Evolutionary conservation across 2,888 invertebrate genomes (phyloP).

Genomic region (Subacronicta megacephala): DNA sequence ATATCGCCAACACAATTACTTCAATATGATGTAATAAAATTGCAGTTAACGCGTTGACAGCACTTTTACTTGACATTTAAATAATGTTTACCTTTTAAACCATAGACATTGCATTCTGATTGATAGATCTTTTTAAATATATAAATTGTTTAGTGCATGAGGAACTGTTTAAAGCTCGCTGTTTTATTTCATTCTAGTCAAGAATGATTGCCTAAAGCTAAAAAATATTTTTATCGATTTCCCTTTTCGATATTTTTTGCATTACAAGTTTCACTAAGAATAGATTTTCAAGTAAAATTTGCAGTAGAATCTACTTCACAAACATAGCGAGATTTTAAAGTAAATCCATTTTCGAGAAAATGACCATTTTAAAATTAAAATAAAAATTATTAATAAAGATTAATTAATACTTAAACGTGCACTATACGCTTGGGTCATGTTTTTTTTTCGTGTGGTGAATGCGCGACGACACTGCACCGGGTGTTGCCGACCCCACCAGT

Average conservation of each 20-base stretch:
- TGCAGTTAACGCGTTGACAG: conserved; percentile 41
- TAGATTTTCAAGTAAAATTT: not conserved
- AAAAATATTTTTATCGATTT: too few relatives aligned
- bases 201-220: too few relatives aligned
- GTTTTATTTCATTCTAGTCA: too few relatives aligned
- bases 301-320: too few relatives aligned
- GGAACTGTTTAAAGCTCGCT: too few relatives aligned
- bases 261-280: too few relatives aligned
- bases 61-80: conserved; percentile 16
- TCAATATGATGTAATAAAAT: conserved; percentile 46
- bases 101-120: conserved; percentile 7
- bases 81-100: conserved; percentile 21
- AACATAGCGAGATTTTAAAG: not conserved
- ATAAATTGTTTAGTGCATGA: too few relatives aligned
- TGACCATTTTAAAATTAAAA: conserved; percentile 10
- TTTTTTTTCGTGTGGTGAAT: conserved; percentile 61
- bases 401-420: conserved; percentile 33
- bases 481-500: conserved; percentile 82
- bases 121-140: not conserved
- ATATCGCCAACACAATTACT: conserved; percentile 44
- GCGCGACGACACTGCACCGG: conserved; percentile 71
- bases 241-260: too few relatives aligned
- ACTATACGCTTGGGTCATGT: conserved; percentile 43
- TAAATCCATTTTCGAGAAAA: not conserved
- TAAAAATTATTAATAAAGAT: conserved; percentile 22